Percentiles rank a stretch among this genome's conserved stretches.
phyloP scores from a whole-genome alignment of 2,888 invertebrate genomes.

The Nysson spinosus region DNA sequence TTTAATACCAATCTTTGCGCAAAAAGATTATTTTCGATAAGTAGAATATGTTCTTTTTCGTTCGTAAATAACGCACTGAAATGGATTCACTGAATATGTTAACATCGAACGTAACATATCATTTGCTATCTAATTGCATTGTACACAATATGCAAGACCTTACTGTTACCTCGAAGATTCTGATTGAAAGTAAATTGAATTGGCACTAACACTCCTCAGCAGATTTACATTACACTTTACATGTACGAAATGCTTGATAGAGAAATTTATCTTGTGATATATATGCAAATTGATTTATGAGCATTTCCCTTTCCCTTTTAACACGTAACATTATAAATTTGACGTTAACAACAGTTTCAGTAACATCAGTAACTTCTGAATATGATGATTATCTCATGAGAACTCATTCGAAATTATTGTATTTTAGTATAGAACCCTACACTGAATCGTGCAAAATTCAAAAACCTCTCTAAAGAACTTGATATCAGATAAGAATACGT shows the following conservation, averaged over 20 bases:
- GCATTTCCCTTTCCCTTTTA: slow-evolving; percentile 45
- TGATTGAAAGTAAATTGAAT: slow-evolving; percentile 23
- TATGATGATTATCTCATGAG: slow-evolving; percentile 28
- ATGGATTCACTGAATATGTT: slow-evolving; percentile 15
- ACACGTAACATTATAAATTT: slow-evolving; percentile 63
- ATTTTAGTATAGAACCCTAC: slow-evolving; percentile 20
- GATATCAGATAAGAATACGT: slow-evolving; percentile 18
- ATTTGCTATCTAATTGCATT: slow-evolving; percentile 9
- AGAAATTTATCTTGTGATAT: slow-evolving; percentile 26
- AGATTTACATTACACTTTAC: slow-evolving; percentile 31
- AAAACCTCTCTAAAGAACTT: slow-evolving; percentile 23
- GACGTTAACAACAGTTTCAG: slow-evolving; percentile 55
- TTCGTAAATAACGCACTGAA: slow-evolving; percentile 17
- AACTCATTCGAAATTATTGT: slow-evolving; percentile 30
- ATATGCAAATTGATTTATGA: slow-evolving; percentile 45
- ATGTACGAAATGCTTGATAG: slow-evolving; percentile 38
- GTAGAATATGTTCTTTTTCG: background rate
- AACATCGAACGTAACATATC: slow-evolving; percentile 26
- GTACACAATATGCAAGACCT: slow-evolving; percentile 19
- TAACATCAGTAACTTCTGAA: slow-evolving; percentile 46
- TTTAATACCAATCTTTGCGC: slow-evolving; percentile 7
- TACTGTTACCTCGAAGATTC: slow-evolving; percentile 14
- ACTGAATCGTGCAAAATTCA: slow-evolving; percentile 33
- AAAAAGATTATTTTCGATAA: slow-evolving; percentile 13
- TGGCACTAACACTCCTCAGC: slow-evolving; percentile 45